A percentile compares a stretch with the other conserved stretches of the same genome.
phyloP scores from a whole-genome alignment of 2,113 vertebrate genomes.

The Halcyon malimbica region DNA sequence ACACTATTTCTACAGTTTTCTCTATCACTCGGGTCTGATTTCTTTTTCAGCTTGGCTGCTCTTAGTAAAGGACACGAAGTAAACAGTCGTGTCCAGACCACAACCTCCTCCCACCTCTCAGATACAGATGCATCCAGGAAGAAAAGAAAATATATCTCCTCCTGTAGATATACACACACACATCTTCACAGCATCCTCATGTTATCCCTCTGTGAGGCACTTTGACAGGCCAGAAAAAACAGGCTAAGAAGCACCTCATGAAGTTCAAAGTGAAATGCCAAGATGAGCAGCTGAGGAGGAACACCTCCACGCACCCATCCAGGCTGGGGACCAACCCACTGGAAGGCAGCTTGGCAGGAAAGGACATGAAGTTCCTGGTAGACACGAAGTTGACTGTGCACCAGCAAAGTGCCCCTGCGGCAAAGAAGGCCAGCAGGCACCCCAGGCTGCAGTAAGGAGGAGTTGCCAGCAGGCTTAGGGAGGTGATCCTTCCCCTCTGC shows the following conservation, averaged over 20 bases:
- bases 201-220: too few relatives aligned
- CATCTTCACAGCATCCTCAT: not conserved
- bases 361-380: not conserved
- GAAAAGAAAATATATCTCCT: not conserved
- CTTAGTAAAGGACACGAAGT: not conserved
- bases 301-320: accelerated
- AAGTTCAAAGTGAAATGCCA: not conserved
- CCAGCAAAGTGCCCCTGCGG: not conserved
- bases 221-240: not conserved
- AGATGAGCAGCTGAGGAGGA: not conserved
- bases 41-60: not conserved
- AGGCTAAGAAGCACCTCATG: not conserved
- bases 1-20: not conserved
- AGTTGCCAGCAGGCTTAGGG: accelerated
- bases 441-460: not conserved
- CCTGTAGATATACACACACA: accelerated
- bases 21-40: not conserved
- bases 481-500: not conserved
- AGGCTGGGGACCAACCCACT: not conserved
- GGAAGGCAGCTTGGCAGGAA: not conserved
- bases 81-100: not conserved
- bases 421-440: not conserved
- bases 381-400: not conserved
- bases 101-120: not conserved
- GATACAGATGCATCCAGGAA: not conserved